Base-by-base conservation (phyloP, 1,140 invertebrate species). In the Octopus bimaculoides region DNA sequence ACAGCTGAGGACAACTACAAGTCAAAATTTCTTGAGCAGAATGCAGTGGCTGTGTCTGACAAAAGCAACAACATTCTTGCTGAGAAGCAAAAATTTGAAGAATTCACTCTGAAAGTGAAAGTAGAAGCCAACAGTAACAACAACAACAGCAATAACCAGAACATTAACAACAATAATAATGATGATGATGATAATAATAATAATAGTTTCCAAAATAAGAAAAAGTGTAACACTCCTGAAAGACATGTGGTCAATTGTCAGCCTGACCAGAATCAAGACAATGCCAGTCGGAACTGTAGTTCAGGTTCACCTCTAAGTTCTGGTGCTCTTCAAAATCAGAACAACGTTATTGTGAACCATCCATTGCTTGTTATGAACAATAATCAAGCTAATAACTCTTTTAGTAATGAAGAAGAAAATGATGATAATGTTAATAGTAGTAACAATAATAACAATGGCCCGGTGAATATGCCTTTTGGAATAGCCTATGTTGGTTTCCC, bases 401-500 rank as follows among this genome's bases (percentile, higher is more conserved):
- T 41, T 41, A 71, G 17, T 6, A 9, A 9, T 71, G 6, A 5
- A n/a, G 66, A 71, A n/a, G 26, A n/a, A n/a, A 20, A 14, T 17
- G 14, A 14, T 17, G 26, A 9, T 17, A 71, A 71, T 71, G 5
- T 6, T 1, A 17, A 71, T 14, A 71, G 6, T 71, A 5, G 14
- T 10, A 71, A 17, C 66, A 71, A 71, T 17, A 71, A 71, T 17
- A 71, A 17, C 26, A 75, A 52, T 53, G 26, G 74, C 26, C 74
- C 26, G 74, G 52, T 75, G 74, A 75, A 75, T 41, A 53, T 74
- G 20, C 74, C 81, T 41, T 14, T 76, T 52, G 80, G 75, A 17
- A 54, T 81, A 14, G 71, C 77, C 14, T 81, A 78, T 41, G 61
- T 81, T 54, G 80, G 80, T 75, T 78, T 81, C 17, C 80, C 80